Evolutionary conservation across 2,113 vertebrate species (phyloP).

Genomic region (Phaethornis superciliosus): DNA sequence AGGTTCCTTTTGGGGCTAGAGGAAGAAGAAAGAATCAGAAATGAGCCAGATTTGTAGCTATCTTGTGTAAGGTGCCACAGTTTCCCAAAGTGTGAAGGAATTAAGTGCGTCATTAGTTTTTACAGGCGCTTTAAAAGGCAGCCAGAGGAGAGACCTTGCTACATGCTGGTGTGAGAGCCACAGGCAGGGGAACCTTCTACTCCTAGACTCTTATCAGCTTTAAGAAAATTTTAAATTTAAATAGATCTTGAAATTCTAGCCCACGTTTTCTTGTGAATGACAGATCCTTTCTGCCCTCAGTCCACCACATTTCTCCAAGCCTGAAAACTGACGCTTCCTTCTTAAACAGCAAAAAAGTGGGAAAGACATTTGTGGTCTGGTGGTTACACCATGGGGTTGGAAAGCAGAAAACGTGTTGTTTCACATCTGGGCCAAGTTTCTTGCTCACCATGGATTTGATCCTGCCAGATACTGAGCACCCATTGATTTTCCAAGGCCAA

Average conservation of each 20-base stretch:
- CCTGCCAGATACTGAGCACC: constrained; percentile 39
- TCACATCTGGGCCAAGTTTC: constrained; percentile 38
- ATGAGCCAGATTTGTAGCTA: constrained; percentile 14
- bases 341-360: constrained; percentile 63
- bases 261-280: constrained; percentile 32
- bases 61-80: constrained; percentile 3
- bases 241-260: constrained; percentile 27
- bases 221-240: neutral
- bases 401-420: constrained; percentile 32
- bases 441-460: constrained; percentile 41
- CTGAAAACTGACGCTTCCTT: constrained; percentile 62
- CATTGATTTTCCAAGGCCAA: constrained; percentile 57
- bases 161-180: neutral
- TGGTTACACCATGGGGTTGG: constrained; percentile 18
- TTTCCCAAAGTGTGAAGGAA: constrained; percentile 35
- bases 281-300: constrained; percentile 62
- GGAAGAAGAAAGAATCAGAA: constrained; percentile 24
- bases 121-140: constrained; percentile 4
- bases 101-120: constrained; percentile 27
- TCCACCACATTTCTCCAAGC: constrained; percentile 30
- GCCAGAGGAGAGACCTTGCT: neutral
- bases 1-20: neutral
- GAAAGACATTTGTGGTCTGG: constrained; percentile 59
- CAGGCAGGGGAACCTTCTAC: neutral
- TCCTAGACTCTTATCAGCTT: neutral